A percentile compares a stretch with the other conserved stretches of the same genome.
Evolutionary conservation across 1,140 invertebrate species (phyloP).

Genomic region (Belonocnema kinseyi): DNA sequence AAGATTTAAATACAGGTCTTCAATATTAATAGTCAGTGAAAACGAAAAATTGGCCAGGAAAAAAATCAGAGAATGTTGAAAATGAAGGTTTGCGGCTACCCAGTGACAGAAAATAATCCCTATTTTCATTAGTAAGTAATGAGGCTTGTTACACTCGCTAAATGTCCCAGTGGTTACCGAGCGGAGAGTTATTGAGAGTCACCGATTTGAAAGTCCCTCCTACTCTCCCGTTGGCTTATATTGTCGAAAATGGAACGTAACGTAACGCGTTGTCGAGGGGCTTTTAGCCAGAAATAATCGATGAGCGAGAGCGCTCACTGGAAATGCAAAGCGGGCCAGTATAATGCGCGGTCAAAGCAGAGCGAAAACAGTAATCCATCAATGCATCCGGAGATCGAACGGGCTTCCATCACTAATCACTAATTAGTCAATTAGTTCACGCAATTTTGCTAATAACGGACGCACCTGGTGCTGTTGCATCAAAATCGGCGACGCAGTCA

Average conservation of each 20-base stretch:
- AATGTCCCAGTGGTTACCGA: not conserved
- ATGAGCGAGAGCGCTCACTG: constrained; percentile 44
- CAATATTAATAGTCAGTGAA: too few relatives aligned
- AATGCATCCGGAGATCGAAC: constrained; percentile 54
- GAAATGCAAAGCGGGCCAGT: constrained; percentile 47
- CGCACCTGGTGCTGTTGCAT: constrained; percentile 46
- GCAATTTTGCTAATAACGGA: constrained; percentile 68
- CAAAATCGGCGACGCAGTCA: constrained; percentile 38
- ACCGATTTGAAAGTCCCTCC: not conserved
- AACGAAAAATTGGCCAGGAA: too few relatives aligned
- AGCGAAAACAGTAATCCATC: constrained; percentile 65
- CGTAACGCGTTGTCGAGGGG: constrained; percentile 12
- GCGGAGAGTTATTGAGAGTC: constrained; percentile 6
- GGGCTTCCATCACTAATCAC: constrained; percentile 61
- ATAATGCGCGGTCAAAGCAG: constrained; percentile 37
- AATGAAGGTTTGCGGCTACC: too few relatives aligned
- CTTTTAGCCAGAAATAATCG: constrained; percentile 51
- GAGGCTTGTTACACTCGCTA: not conserved
- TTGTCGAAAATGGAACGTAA: constrained; percentile 35
- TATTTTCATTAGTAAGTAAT: constrained; percentile 5
- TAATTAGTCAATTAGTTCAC: constrained; percentile 70
- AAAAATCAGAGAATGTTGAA: too few relatives aligned
- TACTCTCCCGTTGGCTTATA: constrained; percentile 11
- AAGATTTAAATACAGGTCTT: too few relatives aligned
- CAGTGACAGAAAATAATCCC: too few relatives aligned